A percentile compares a stretch with the other conserved stretches of the same genome.
Conservation (phyloP, 2,888 invertebrate species). For the Antitype chi region DNA sequence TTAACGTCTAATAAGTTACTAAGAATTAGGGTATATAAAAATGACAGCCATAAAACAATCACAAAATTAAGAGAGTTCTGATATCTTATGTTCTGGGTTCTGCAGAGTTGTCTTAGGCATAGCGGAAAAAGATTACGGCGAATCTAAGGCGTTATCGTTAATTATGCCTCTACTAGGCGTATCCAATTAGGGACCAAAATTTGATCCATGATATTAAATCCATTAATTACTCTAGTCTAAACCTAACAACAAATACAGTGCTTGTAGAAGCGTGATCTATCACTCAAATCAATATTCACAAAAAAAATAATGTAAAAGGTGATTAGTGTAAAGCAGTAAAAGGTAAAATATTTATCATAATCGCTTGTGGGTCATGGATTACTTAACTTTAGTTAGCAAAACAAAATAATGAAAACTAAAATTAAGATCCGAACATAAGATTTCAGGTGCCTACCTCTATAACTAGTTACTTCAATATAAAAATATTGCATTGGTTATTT, state of each 20-base stretch:
- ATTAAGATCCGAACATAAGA: conserved; percentile 69
- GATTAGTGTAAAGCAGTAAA: conserved; percentile 45
- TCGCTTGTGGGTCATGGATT: conserved; percentile 27
- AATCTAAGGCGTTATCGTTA: conserved; percentile 21
- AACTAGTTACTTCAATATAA: conserved; percentile 63
- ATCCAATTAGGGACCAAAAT: conserved; percentile 23
- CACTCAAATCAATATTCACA: conserved; percentile 16
- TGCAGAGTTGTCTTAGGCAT: conserved; percentile 22
- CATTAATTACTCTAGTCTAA: conserved; percentile 26
- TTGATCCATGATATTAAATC: conserved; percentile 30
- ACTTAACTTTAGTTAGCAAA: conserved; percentile 25
- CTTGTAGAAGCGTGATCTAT: conserved; percentile 23
- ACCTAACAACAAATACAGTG: conserved; percentile 38
- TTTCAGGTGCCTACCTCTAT: conserved; percentile 66
- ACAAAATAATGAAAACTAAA: conserved; percentile 42
- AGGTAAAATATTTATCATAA: conserved; percentile 36
- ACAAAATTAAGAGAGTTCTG: conserved; percentile 66
- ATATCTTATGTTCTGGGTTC: conserved; percentile 67
- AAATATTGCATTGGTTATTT: conserved; percentile 81
- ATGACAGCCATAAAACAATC: conserved; percentile 74
- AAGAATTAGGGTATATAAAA: conserved; percentile 64
- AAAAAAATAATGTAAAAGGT: conserved; percentile 25
- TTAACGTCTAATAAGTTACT: conserved; percentile 62
- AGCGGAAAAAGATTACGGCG: conserved; percentile 14
- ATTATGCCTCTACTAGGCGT: conserved; percentile 16